A percentile compares a stretch with the other conserved stretches of the same genome.
phyloP scores from a whole-genome alignment of 1,140 invertebrate genomes.

The Rhagoletis pomonella region DNA sequence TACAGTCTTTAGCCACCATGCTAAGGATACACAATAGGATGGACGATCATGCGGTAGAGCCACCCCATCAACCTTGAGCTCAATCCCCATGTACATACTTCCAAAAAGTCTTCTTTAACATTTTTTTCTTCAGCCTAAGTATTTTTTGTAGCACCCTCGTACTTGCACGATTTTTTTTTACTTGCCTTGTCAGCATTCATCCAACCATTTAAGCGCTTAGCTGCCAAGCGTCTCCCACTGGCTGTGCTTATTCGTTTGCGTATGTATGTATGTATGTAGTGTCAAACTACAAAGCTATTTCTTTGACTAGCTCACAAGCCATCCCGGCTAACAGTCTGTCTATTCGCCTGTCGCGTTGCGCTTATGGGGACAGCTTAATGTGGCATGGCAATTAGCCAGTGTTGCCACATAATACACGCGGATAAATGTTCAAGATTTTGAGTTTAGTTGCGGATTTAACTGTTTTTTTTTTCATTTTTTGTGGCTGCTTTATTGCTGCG shows the following conservation, averaged over 20 bases:
- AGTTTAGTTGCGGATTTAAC: slow-evolving; percentile 62
- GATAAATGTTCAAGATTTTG: slow-evolving; percentile 73
- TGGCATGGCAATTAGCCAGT: slow-evolving; percentile 70
- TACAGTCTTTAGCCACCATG: no score
- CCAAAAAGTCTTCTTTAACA: no score
- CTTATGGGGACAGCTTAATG: slow-evolving; percentile 57
- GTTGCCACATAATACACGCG: slow-evolving; percentile 73
- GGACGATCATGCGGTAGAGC: no score
- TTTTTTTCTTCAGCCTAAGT: no score
- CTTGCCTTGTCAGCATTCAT: background rate
- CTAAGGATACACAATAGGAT: no score
- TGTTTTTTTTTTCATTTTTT: slow-evolving; percentile 61
- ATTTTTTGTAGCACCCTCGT: background rate
- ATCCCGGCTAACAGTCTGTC: background rate
- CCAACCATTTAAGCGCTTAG: background rate
- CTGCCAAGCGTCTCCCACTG: background rate
- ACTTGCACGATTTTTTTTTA: background rate
- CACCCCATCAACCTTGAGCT: no score
- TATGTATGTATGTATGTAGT: background rate
- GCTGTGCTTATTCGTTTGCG: background rate
- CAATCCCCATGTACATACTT: no score
- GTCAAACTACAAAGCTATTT: background rate
- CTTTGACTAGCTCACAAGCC: background rate
- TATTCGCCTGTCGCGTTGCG: slow-evolving; percentile 56
- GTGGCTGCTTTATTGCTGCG: slow-evolving; percentile 8